Evolutionary conservation across 2,797 vertebrate species (phyloP), one percentile per base, ranked within the genome.

Genomic region (Sebastes ruberrimus): DNA sequence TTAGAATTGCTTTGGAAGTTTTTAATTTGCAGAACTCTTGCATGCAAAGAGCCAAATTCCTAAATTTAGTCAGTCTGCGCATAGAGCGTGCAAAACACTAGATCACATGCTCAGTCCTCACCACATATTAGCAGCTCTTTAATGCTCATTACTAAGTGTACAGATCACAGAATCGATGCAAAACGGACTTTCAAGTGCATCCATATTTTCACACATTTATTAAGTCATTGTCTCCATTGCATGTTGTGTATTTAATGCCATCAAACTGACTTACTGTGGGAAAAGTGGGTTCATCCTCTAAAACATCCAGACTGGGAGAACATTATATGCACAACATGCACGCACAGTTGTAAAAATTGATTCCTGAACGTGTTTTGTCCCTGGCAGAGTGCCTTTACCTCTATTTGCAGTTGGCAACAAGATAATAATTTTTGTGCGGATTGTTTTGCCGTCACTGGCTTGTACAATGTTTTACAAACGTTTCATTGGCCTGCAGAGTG

Each of bases 401-500:
- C 76, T n/a, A 53, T 74, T 20, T 71, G 46, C 66, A 42, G 60
- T 7, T 30, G 49, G 35, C 35, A 55, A 16, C 2, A 5, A 67
- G 42, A 28, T 55, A 20, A 78, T 56, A 5, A 14, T 22, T 66
- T 64, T 16, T 28, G 27, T 28, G 32, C 56, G 28, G 33, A 30
- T 10, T 23, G 33, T 73, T 68, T 62, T 52, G 7, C 38, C 1
- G n/a, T 57, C n/a, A 5, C 38, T 5, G 11, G 30, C 32, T 65
- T 53, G 20, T 65, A 63, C 65, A 25, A 4, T 33, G 56, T 65
- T 65, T 59, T 14, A 53, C 23, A 32, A 66, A 72, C 33, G n/a
- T 38, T 16, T 73, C 10, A 38, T 1, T 8, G 14, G 20, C 53
- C 64, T 11, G 57, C 20, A 7, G 33, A 63, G 28, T 28, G n/a